Evolutionary conservation across 2,113 vertebrate species (phyloP).

Genomic region (Tapirus terrestris): DNA sequence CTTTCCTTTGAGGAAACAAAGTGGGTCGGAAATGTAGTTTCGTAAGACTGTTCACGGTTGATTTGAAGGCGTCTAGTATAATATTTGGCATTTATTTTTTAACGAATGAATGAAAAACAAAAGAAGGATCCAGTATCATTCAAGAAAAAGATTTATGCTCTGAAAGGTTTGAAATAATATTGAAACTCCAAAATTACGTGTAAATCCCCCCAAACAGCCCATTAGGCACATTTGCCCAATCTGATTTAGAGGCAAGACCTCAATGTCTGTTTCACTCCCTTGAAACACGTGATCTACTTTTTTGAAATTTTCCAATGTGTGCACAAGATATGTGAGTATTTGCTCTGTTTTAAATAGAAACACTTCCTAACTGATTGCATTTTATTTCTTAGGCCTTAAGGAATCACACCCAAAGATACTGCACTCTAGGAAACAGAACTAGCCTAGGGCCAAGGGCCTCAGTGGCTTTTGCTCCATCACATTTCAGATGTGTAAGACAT

Average conservation of each 20-base stretch:
- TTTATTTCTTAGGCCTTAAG: not conserved
- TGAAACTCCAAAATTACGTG: slow-evolving; percentile 10
- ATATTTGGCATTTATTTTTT: slow-evolving; percentile 2
- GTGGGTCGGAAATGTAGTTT: not conserved
- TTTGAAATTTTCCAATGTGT: not conserved
- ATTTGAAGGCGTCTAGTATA: not conserved
- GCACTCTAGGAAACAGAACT: not conserved
- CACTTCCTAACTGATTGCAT: not conserved
- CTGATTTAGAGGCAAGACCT: not conserved
- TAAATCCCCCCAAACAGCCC: not conserved
- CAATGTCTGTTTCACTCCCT: not conserved
- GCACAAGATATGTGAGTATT: not conserved
- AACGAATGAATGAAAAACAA: slow-evolving; percentile 28
- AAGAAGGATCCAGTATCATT: not conserved
- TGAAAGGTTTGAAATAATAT: slow-evolving; percentile 14
- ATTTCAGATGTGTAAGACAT: not conserved
- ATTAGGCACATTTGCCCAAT: not conserved
- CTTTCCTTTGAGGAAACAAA: not conserved
- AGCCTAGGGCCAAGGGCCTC: not conserved
- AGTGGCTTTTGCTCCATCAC: not conserved
- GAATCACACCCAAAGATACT: not conserved
- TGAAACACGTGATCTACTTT: not conserved
- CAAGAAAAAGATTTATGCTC: not conserved
- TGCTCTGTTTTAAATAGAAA: slow-evolving; percentile 7
- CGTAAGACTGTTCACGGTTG: not conserved